Percentiles rank a stretch among this genome's conserved stretches.
Evolutionary conservation across 2,888 invertebrate species (phyloP).

Genomic region (Tromatobia lineatoria): DNA sequence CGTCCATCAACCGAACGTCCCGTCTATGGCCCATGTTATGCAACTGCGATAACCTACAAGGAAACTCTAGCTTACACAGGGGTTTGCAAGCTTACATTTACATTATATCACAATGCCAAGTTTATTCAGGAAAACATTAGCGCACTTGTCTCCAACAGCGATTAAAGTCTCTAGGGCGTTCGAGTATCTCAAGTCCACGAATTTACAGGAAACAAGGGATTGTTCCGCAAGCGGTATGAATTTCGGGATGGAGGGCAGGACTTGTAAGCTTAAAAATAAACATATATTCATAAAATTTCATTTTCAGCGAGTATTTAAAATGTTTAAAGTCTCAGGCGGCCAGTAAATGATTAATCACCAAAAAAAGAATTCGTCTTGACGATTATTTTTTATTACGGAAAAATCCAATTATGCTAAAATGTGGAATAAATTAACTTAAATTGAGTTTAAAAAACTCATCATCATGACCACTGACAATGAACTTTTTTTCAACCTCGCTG

Average conservation of each 20-base stretch:
- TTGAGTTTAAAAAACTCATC: not conserved
- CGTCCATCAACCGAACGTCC: slow-evolving; percentile 91
- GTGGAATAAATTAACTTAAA: not conserved
- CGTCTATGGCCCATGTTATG: slow-evolving; percentile 91
- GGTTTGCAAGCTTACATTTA: slow-evolving; percentile 28
- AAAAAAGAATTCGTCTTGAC: not conserved
- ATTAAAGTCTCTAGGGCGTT: slow-evolving; percentile 33
- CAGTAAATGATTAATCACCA: too few relatives aligned
- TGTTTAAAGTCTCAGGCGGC: too few relatives aligned
- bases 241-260: slow-evolving; percentile 15
- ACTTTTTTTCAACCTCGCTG: not conserved
- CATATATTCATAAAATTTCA: not conserved
- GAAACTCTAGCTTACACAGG: slow-evolving; percentile 70
- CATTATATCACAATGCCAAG: slow-evolving; percentile 12
- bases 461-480: not conserved
- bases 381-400: too few relatives aligned
- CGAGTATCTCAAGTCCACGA: not conserved
- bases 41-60: slow-evolving; percentile 90
- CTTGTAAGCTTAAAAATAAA: slow-evolving; percentile 43
- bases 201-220: slow-evolving; percentile 15
- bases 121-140: not conserved
- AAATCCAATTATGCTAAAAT: too few relatives aligned
- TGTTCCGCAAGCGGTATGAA: slow-evolving; percentile 7
- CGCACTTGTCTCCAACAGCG: slow-evolving; percentile 50
- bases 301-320: too few relatives aligned